These are phyloP conservation scores for Caenorhabditis sulstoni DNA, from an alignment of 2,888 invertebrate species.

Conservation along the genomic window DNA sequence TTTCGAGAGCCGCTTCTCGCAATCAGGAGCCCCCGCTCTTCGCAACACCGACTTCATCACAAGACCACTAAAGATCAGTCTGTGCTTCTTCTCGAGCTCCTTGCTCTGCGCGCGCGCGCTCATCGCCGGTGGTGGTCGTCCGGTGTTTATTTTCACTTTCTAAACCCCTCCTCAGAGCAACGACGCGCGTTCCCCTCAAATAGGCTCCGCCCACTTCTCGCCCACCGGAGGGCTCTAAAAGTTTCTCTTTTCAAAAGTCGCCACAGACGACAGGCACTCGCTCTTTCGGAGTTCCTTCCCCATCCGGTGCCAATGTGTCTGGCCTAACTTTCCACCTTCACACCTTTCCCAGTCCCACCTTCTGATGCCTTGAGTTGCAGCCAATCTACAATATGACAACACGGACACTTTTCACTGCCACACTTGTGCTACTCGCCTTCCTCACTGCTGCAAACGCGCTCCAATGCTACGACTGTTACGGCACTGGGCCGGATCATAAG, in stretches of 20 bases:
- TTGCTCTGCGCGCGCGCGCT: constrained; percentile 19
- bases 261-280: too few relatives aligned
- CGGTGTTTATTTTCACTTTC: constrained; percentile 58
- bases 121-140: constrained; percentile 23
- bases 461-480: constrained; percentile 75
- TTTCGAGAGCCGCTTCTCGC: constrained; percentile 9
- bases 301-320: constrained; percentile 42
- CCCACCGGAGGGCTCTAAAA: constrained; percentile 17
- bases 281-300: background rate
- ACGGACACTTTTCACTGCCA: constrained; percentile 31
- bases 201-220: constrained; percentile 22
- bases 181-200: constrained; percentile 29
- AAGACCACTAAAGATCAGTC: constrained; percentile 56
- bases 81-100: background rate
- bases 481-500: constrained; percentile 69
- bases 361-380: background rate
- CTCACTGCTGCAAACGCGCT: constrained; percentile 25
- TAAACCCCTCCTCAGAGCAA: constrained; percentile 23
- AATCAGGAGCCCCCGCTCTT: constrained; percentile 6
- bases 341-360: background rate
- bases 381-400: constrained; percentile 23
- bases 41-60: constrained; percentile 42
- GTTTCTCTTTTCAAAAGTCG: constrained; percentile 40
- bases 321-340: background rate
- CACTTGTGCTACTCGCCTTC: constrained; percentile 7